A percentile compares a stretch with the other conserved stretches of the same genome.
phyloP scores from a whole-genome alignment of 2,888 invertebrate genomes.

The Horisme vitalbata region DNA sequence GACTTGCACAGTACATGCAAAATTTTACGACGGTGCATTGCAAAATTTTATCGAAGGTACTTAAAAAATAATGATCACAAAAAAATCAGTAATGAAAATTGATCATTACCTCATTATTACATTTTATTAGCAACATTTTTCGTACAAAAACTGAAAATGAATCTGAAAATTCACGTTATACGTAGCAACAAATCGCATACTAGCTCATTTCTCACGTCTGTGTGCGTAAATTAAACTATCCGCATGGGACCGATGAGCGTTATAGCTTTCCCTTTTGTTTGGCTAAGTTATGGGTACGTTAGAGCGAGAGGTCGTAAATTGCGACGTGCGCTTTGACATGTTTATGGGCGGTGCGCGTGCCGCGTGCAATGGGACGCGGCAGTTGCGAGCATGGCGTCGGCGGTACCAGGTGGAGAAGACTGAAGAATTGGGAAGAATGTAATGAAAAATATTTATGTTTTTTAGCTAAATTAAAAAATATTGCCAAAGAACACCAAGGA shows the following conservation, averaged over 20 bases:
- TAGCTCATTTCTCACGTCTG: constrained; percentile 73
- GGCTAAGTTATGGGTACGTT: constrained; percentile 77
- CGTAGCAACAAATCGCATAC: constrained; percentile 66
- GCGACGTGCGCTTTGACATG: constrained; percentile 77
- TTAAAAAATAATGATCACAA: constrained; percentile 3
- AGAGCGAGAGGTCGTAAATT: constrained; percentile 82
- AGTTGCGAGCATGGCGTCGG: constrained; percentile 77
- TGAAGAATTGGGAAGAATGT: constrained; percentile 31
- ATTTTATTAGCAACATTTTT: background rate
- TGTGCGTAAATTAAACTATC: constrained; percentile 82
- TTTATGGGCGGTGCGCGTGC: constrained; percentile 80
- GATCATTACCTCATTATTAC: background rate
- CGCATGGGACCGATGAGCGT: constrained; percentile 81
- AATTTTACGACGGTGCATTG: constrained; percentile 39
- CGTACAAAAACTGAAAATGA: constrained; percentile 23
- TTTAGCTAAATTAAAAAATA: constrained; percentile 5
- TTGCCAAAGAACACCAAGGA: no score
- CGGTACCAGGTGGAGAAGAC: constrained; percentile 31
- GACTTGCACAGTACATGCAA: constrained; percentile 59
- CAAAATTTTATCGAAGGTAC: background rate
- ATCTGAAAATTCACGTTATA: constrained; percentile 52
- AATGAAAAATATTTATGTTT: constrained; percentile 3
- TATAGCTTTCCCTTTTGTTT: constrained; percentile 83
- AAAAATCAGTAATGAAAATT: background rate
- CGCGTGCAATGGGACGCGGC: constrained; percentile 70